Base-by-base conservation (phyloP, 2,113 vertebrate genomes). In the Glaucomys volans region DNA sequence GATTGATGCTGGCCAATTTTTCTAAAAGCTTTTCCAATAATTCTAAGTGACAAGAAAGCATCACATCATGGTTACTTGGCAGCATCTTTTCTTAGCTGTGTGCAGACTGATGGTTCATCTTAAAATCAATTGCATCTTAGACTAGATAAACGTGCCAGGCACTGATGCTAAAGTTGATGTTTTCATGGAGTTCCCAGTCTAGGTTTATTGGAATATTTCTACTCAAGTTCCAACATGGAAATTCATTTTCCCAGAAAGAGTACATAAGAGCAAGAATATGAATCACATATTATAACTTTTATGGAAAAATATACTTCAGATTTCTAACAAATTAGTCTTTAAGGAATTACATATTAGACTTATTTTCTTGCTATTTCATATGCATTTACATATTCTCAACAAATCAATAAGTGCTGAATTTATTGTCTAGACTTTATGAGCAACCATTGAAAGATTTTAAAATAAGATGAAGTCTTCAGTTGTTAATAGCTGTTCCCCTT, bases 1-100 rank as follows among this genome's bases (percentile, higher is more conserved):
- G 44, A 69, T 52, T 77, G 47, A 74, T 37, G 7, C 0, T 30
- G 66, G 44, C 42, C n/a, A 84, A 74, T 74, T 83, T 83, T 81
- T 74, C 57, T 85, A 37, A 88, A 74, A 47, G 22, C 30, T 89
- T 88, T 93, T 77, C 30, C 32, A 88, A 35, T 97, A 75, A 77
- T 77, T 52, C 62, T 75, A 72, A 87, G 30, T 75, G 66, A 90
- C 42, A 87, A 76, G 62, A 52, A 64, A 69, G 30, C 26, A 62
- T 52, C 77, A 32, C 52, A n/a, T 47, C 30, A 18, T 52, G 10
- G 50, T 74, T 57, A 24, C 54, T 71, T 82, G 81, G 40, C 86
- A 82, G 50, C 22, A 2, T 66, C 67, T 83, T 79, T 77, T 80
- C 71, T 74, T 32, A 64, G n/a, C 44, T 42, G 12, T 42, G 30